These are phyloP conservation scores for Falco peregrinus DNA, from an alignment of 2,797 vertebrate genomes.

Conservation along the genomic window DNA sequence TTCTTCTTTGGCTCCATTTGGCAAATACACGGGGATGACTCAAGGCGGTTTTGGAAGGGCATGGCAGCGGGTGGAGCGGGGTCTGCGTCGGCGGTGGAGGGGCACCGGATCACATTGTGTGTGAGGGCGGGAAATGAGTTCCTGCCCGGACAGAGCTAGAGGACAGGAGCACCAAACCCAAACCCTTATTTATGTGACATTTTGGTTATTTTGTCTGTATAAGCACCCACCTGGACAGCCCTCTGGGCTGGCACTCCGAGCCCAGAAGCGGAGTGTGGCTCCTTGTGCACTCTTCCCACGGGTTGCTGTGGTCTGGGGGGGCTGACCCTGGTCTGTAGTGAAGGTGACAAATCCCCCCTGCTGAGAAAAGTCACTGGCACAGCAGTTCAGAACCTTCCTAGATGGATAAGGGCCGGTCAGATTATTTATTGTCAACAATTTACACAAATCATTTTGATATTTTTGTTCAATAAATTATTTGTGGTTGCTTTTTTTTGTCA, in stretches of 20 bases:
- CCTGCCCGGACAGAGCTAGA: background rate
- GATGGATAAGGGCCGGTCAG: background rate
- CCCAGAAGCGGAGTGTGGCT: background rate
- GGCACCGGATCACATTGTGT: rapidly evolving
- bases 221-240: rapidly evolving
- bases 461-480: background rate
- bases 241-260: rapidly evolving
- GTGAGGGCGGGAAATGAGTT: rapidly evolving
- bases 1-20: background rate
- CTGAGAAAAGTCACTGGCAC: too few relatives aligned
- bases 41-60: background rate
- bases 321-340: background rate
- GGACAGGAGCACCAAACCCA: background rate
- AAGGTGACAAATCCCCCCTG: background rate
- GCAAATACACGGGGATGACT: rapidly evolving
- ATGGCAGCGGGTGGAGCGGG: rapidly evolving
- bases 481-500: background rate
- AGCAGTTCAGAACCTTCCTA: background rate
- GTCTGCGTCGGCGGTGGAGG: rapidly evolving
- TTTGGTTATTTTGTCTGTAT: rapidly evolving
- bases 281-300: background rate
- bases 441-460: background rate
- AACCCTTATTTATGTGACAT: rapidly evolving
- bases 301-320: rapidly evolving
- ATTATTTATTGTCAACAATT: background rate